Conservation (phyloP, 2,888 invertebrate species). For the Adelognathus sp. region DNA sequence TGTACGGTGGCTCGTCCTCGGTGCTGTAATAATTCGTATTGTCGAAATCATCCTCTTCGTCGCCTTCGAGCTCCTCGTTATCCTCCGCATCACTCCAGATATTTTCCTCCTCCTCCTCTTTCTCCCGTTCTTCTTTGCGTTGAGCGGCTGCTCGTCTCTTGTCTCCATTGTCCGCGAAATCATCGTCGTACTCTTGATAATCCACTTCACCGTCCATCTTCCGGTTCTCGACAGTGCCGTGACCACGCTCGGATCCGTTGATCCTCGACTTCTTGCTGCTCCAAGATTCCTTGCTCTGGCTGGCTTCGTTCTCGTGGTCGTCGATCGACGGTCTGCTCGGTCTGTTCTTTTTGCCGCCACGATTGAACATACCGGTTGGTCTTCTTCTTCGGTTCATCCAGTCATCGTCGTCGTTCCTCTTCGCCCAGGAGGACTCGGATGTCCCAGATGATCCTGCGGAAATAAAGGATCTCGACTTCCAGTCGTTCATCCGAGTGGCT, state of each 20-base stretch:
- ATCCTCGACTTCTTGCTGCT: conserved; percentile 24
- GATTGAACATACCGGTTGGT: conserved; percentile 5
- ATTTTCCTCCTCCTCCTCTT: conserved; percentile 56
- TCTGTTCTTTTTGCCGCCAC: conserved; percentile 29
- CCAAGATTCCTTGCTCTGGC: conserved; percentile 26
- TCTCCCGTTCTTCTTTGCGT: conserved; percentile 45
- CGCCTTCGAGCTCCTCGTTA: conserved; percentile 45
- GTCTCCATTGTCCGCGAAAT: conserved; percentile 1
- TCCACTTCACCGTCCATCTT: conserved; percentile 27
- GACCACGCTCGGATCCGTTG: not conserved
- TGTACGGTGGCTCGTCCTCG: conserved; percentile 68
- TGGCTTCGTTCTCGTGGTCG: conserved; percentile 39
- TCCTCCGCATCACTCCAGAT: conserved; percentile 59
- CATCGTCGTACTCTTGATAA: conserved; percentile 35
- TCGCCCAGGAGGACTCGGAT: not conserved
- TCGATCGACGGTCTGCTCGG: conserved; percentile 20
- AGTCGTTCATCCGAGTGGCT: conserved; percentile 25
- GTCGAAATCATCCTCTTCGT: conserved; percentile 66
- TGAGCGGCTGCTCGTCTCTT: conserved; percentile 11
- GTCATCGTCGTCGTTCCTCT: conserved; percentile 46
- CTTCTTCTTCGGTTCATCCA: conserved; percentile 33
- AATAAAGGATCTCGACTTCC: conserved; percentile 13
- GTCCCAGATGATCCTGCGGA: not conserved
- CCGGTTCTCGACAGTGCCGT: not conserved
- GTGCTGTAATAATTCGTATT: conserved; percentile 69